phyloP scores from a whole-genome alignment of 1,140 invertebrate genomes.

The Aphelinus certus region DNA sequence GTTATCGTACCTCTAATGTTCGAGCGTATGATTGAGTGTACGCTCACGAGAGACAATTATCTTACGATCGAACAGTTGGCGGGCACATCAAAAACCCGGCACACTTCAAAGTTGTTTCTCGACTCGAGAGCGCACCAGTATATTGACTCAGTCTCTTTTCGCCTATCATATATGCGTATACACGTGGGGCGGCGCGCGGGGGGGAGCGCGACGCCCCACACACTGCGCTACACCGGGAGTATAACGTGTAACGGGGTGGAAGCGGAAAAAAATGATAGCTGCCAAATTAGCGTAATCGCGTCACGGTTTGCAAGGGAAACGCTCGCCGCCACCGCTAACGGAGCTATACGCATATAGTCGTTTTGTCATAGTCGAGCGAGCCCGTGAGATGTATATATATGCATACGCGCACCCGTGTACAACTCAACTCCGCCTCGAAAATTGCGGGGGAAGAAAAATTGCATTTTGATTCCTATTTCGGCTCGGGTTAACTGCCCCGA shows the following conservation, averaged over 20 bases:
- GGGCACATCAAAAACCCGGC: constrained; percentile 63
- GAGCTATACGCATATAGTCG: constrained; percentile 11
- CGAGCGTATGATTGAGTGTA: too few species aligned
- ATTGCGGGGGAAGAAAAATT: constrained; percentile 59
- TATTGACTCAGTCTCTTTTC: too few species aligned
- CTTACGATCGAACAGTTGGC: constrained; percentile 60
- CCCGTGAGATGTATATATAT: too few species aligned
- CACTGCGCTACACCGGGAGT: constrained; percentile 8
- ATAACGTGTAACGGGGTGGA: constrained; percentile 41
- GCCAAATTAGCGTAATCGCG: constrained; percentile 65
- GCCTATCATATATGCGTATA: constrained; percentile 27
- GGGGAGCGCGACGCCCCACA: not conserved
- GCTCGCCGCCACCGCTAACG: constrained; percentile 14
- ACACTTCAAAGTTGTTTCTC: constrained; percentile 61
- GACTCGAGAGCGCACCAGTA: constrained; percentile 33
- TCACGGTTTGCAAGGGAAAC: constrained; percentile 63
- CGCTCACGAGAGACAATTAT: too few species aligned
- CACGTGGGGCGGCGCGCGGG: constrained; percentile 10
- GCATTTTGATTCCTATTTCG: constrained; percentile 64
- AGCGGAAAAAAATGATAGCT: constrained; percentile 59
- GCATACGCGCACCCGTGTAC: too few species aligned
- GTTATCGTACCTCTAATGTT: too few species aligned
- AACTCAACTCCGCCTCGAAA: constrained; percentile 30
- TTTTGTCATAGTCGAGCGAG: too few species aligned
- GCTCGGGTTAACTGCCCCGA: constrained; percentile 49